A percentile compares a stretch with the other conserved stretches of the same genome.
Evolutionary conservation across 2,113 vertebrate genomes (phyloP).

Genomic region (Dissostichus mawsoni): DNA sequence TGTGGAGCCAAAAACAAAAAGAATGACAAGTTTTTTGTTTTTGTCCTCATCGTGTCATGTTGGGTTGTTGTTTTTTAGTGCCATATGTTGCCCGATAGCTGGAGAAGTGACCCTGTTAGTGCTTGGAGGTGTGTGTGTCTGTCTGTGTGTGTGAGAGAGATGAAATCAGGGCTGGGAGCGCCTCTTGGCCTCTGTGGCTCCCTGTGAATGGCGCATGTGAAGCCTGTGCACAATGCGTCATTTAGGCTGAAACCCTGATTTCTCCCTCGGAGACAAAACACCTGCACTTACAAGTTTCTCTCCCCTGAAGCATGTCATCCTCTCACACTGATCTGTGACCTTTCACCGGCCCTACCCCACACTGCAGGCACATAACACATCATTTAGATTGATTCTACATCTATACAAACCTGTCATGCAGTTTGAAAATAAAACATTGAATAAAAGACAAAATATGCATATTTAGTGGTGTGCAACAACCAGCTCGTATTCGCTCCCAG

Average conservation of each 20-base stretch:
- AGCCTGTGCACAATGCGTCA: conserved; percentile 55
- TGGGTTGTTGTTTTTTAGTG: not conserved
- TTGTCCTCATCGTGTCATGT: not conserved
- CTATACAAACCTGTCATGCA: not conserved
- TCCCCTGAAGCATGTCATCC: not conserved
- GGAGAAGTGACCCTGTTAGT: conserved; percentile 41
- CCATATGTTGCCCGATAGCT: conserved; percentile 31
- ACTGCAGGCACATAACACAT: too few relatives aligned
- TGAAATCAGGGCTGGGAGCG: conserved; percentile 34
- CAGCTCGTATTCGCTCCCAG: not conserved
- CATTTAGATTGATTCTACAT: too few relatives aligned
- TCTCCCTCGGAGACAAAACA: conserved; percentile 2
- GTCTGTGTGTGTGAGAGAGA: conserved; percentile 5
- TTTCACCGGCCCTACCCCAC: conserved; percentile 1
- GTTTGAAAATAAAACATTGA: not conserved
- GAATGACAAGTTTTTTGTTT: not conserved
- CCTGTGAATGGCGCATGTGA: conserved; percentile 46
- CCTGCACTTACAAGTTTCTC: conserved; percentile 34
- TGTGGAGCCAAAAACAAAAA: not conserved
- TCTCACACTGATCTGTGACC: conserved; percentile 36
- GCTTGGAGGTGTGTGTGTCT: conserved; percentile 32
- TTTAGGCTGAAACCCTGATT: conserved; percentile 1
- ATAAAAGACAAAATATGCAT: not conserved
- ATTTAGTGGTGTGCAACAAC: conserved; percentile 18
- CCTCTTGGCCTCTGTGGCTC: conserved; percentile 48